Conservation (phyloP, 2,113 vertebrate species). For the Eolophus roseicapilla region DNA sequence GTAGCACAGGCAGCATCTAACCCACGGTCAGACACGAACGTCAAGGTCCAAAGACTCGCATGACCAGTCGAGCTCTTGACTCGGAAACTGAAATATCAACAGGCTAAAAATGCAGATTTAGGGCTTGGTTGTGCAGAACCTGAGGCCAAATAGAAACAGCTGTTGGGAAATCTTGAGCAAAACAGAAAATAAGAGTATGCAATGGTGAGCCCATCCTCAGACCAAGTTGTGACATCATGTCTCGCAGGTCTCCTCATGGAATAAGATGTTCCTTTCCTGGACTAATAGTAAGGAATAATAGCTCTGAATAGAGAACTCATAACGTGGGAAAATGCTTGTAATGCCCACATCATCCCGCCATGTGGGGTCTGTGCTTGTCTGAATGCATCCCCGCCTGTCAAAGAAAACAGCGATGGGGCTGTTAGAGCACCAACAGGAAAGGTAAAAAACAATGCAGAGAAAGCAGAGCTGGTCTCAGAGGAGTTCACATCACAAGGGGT, state of each 20-base stretch:
- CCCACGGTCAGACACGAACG: neutral
- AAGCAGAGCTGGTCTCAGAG: neutral
- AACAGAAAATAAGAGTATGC: neutral
- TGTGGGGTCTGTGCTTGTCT: neutral
- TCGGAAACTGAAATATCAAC: neutral
- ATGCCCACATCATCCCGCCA: neutral
- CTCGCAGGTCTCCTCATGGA: neutral
- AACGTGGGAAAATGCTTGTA: neutral
- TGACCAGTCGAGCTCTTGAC: neutral
- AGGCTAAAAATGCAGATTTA: neutral
- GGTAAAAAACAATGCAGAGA: neutral
- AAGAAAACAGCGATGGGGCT: neutral
- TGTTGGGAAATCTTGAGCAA: neutral
- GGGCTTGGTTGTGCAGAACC: neutral
- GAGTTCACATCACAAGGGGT: neutral
- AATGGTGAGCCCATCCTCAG: neutral
- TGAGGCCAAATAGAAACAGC: neutral
- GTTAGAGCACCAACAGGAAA: neutral
- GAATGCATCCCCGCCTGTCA: fast-evolving
- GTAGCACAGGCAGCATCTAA: neutral
- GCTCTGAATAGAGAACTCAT: neutral
- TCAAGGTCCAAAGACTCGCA: fast-evolving
- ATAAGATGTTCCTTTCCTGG: neutral
- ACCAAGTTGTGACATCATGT: neutral
- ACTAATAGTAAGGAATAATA: neutral